A percentile compares a stretch with the other conserved stretches of the same genome.
These are phyloP conservation scores for Pangasius krempfi DNA, from an alignment of 2,797 vertebrate species.

Conservation along the genomic window DNA sequence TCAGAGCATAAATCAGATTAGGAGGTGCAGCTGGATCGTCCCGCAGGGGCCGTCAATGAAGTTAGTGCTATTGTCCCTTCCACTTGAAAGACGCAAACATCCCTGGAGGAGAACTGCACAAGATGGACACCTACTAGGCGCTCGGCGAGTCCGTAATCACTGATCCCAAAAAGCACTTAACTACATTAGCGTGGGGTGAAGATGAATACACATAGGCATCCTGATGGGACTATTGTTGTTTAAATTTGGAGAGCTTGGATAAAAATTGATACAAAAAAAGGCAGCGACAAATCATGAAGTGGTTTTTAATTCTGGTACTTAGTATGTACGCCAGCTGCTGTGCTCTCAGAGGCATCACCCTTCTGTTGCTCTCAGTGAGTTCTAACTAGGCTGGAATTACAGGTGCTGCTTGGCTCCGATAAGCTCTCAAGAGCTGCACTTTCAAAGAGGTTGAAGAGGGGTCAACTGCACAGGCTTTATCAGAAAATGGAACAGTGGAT, in stretches of 20 bases:
- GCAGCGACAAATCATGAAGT: not conserved
- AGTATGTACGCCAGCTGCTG: conserved; percentile 45
- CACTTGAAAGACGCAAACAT: conserved; percentile 43
- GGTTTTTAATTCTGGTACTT: conserved; percentile 16
- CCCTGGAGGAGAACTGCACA: conserved; percentile 49
- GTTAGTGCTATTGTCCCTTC: conserved; percentile 57
- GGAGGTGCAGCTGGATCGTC: conserved; percentile 26
- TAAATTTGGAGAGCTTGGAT: not conserved
- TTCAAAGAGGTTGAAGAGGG: conserved; percentile 57
- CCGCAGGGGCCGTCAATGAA: conserved; percentile 42
- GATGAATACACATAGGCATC: conserved; percentile 23
- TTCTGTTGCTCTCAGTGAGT: conserved; percentile 33
- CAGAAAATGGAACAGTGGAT: conserved; percentile 64
- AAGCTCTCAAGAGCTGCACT: conserved; percentile 58
- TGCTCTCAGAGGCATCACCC: conserved; percentile 40
- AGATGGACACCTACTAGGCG: conserved; percentile 57
- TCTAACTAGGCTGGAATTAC: conserved; percentile 55
- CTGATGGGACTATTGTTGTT: conserved; percentile 18
- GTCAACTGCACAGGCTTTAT: conserved; percentile 60
- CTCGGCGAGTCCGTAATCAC: conserved; percentile 58
- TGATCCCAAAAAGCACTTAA: conserved; percentile 63
- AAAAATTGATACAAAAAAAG: conserved; percentile 24
- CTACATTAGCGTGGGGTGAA: conserved; percentile 49
- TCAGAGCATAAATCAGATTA: conserved; percentile 49
- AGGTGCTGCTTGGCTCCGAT: conserved; percentile 61